phyloP scores from a whole-genome alignment of 1,140 invertebrate species.

The Cyrtorhinus lividipennis region DNA sequence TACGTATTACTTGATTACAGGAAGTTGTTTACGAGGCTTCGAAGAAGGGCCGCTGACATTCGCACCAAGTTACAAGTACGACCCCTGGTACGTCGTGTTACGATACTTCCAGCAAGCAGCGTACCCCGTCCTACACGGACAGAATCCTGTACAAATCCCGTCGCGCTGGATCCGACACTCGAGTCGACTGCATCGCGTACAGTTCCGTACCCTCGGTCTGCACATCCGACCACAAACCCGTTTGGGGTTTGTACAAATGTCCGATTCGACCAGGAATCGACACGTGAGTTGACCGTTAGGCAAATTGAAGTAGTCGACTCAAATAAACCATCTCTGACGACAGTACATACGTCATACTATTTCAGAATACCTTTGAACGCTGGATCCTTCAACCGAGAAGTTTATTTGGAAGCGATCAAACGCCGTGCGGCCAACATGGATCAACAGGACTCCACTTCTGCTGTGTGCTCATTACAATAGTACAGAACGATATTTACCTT shows the following conservation, averaged over 20 bases:
- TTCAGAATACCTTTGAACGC: constrained; percentile 69
- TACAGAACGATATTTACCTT: too few species aligned
- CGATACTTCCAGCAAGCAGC: constrained; percentile 75
- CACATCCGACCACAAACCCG: constrained; percentile 86
- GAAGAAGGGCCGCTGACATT: constrained; percentile 79
- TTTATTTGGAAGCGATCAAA: constrained; percentile 72
- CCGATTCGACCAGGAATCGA: constrained; percentile 69
- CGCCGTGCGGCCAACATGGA: constrained; percentile 52
- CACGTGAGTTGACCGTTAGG: too few species aligned
- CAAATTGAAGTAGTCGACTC: too few species aligned
- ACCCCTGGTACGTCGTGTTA: constrained; percentile 76
- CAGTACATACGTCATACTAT: too few species aligned
- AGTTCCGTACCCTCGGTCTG: constrained; percentile 68
- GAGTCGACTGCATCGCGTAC: constrained; percentile 55
- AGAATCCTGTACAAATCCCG: constrained; percentile 63
- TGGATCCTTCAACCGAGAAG: constrained; percentile 70
- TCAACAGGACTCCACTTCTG: constrained; percentile 47
- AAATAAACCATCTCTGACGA: too few species aligned
- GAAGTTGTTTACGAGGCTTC: constrained; percentile 60
- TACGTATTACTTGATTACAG: constrained; percentile 26
- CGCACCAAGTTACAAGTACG: constrained; percentile 89
- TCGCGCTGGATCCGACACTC: constrained; percentile 16
- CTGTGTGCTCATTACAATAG: constrained; percentile 41
- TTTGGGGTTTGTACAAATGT: constrained; percentile 78
- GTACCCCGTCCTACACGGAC: constrained; percentile 84